A percentile compares a stretch with the other conserved stretches of the same genome.
These are phyloP conservation scores for Emydocephalus ijimae DNA, from an alignment of 2,113 vertebrate species.

Conservation along the genomic window DNA sequence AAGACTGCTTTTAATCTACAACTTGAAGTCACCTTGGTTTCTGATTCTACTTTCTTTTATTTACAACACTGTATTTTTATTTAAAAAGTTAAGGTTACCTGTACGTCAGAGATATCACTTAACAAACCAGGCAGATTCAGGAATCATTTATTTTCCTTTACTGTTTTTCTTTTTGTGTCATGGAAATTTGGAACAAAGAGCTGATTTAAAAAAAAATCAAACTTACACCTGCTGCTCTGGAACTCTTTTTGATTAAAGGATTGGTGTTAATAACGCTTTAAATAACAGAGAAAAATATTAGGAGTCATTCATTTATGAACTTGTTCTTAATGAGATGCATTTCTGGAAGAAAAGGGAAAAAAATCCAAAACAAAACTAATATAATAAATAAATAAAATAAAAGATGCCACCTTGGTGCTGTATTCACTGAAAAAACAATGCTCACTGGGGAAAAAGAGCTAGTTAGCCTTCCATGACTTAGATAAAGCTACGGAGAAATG, in stretches of 20 bases:
- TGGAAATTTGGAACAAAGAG: not conserved
- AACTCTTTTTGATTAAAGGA: not conserved
- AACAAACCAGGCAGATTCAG: not conserved
- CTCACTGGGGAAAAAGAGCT: slow-evolving; percentile 78
- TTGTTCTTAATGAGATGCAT: slow-evolving; percentile 86
- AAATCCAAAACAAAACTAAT: not conserved
- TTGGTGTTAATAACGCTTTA: slow-evolving; percentile 54
- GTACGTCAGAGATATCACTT: not conserved
- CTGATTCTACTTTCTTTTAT: not conserved
- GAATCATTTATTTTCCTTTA: not conserved
- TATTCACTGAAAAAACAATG: slow-evolving; percentile 83
- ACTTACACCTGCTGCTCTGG: slow-evolving; percentile 47
- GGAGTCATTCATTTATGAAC: slow-evolving; percentile 90
- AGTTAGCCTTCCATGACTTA: slow-evolving; percentile 89
- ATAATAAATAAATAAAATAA: not conserved
- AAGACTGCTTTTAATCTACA: not conserved
- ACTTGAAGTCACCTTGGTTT: not conserved
- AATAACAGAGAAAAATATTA: slow-evolving; percentile 79
- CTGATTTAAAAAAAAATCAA: not conserved
- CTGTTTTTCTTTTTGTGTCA: not conserved
- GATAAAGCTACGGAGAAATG: slow-evolving; percentile 85
- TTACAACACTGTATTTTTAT: not conserved
- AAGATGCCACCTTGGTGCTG: slow-evolving; percentile 80
- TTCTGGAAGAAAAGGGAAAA: slow-evolving; percentile 66
- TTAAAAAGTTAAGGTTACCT: not conserved